Conservation (phyloP, 2,888 invertebrate genomes). For the Unio delphinus region DNA sequence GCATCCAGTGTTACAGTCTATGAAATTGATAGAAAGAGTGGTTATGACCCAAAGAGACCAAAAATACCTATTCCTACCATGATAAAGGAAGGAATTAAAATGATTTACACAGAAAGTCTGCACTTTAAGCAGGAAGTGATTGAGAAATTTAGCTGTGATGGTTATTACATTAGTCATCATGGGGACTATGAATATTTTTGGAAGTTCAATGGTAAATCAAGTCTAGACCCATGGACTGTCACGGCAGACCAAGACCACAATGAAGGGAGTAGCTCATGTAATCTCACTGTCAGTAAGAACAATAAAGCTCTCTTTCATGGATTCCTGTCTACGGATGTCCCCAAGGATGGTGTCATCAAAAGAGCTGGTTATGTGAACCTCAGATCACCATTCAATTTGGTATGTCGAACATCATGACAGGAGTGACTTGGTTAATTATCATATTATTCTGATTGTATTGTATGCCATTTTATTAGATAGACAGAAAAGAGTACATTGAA, state of each 20-base stretch:
- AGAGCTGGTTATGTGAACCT: slow-evolving; percentile 88
- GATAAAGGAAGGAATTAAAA: slow-evolving; percentile 14
- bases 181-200: slow-evolving; percentile 84
- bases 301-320: slow-evolving; percentile 73
- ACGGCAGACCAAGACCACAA: slow-evolving; percentile 86
- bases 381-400: slow-evolving; percentile 76
- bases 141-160: slow-evolving; percentile 79
- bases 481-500: neutral
- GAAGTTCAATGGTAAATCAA: slow-evolving; percentile 79
- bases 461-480: too few relatives aligned
- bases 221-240: slow-evolving; percentile 77
- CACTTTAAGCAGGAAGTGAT: slow-evolving; percentile 76
- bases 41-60: slow-evolving; percentile 6
- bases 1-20: slow-evolving; percentile 3
- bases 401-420: slow-evolving; percentile 21
- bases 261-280: slow-evolving; percentile 82
- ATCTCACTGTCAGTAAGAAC: slow-evolving; percentile 78
- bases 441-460: neutral
- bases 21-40: slow-evolving; percentile 10
- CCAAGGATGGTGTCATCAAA: slow-evolving; percentile 86
- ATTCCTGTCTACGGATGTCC: slow-evolving; percentile 75
- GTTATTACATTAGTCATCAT: slow-evolving; percentile 64
- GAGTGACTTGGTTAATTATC: neutral
- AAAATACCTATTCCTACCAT: neutral
- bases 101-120: slow-evolving; percentile 20